Evolutionary conservation across 2,113 vertebrate genomes (phyloP).

Genomic region (Anser brachyrhynchus): DNA sequence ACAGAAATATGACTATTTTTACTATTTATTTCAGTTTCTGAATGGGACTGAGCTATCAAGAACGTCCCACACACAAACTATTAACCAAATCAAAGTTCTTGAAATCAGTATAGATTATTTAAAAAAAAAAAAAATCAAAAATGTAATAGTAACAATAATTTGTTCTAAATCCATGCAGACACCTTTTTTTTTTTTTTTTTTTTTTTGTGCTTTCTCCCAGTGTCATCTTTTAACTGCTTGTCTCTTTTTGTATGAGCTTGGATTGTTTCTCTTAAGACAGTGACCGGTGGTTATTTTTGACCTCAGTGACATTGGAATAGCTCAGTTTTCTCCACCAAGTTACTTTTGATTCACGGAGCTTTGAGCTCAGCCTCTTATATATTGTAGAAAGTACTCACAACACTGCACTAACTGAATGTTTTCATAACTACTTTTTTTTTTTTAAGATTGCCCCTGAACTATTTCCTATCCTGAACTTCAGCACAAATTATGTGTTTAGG

Average conservation of each 20-base stretch:
- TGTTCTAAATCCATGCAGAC: neutral
- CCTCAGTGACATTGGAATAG: neutral
- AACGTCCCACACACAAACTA: neutral
- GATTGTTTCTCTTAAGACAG: neutral
- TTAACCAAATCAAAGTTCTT: neutral
- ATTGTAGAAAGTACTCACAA: neutral
- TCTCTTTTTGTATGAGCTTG: neutral
- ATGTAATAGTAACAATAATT: neutral
- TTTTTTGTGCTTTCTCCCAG: neutral
- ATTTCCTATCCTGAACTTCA: neutral
- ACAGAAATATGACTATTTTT: neutral
- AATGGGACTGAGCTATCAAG: neutral
- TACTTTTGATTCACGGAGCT: neutral
- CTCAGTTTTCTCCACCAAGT: neutral
- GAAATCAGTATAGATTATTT: neutral
- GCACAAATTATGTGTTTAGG: neutral
- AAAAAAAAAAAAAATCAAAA: neutral
- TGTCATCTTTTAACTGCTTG: neutral
- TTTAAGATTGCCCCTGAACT: neutral
- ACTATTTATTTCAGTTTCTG: neutral
- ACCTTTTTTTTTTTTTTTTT: neutral
- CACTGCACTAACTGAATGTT: neutral
- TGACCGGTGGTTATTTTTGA: neutral
- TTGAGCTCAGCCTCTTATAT: neutral
- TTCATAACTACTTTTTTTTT: neutral